Percentiles rank a stretch among this genome's conserved stretches.
Conservation (phyloP, 2,797 vertebrate species). For the Neomorphus geoffroyi region DNA sequence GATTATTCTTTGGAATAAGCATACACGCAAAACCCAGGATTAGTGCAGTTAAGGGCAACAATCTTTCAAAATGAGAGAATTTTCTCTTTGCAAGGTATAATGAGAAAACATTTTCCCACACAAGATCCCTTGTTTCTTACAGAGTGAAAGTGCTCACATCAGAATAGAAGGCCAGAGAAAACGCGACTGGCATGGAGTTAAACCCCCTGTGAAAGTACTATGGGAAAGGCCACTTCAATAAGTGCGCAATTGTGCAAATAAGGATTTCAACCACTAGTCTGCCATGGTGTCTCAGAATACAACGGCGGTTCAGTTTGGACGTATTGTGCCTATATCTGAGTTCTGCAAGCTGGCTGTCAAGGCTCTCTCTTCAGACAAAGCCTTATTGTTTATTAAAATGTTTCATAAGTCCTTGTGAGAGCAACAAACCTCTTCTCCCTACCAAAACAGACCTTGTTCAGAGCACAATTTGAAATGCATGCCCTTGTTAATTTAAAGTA, state of each 20-base stretch:
- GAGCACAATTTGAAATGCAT: slow-evolving; percentile 40
- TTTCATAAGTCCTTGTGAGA: slow-evolving; percentile 46
- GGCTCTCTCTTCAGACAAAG: slow-evolving; percentile 39
- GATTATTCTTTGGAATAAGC: neutral
- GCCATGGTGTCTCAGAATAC: neutral
- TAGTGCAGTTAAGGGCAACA: neutral
- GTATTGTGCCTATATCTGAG: neutral
- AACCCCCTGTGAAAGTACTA: neutral
- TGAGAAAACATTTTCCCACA: slow-evolving; percentile 8
- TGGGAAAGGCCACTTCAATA: slow-evolving; percentile 34
- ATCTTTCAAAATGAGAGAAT: neutral
- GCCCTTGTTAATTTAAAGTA: slow-evolving; percentile 48
- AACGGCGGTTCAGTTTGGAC: neutral
- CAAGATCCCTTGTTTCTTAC: neutral
- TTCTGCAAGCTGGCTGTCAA: slow-evolving; percentile 18
- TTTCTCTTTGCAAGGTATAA: slow-evolving; percentile 18
- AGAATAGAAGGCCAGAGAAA: neutral
- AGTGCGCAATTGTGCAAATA: slow-evolving; percentile 1
- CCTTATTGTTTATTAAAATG: slow-evolving; percentile 46
- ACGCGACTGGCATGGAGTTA: slow-evolving; percentile 16
- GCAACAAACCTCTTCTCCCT: slow-evolving; percentile 17
- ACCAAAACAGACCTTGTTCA: neutral
- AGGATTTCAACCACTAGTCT: slow-evolving; percentile 29
- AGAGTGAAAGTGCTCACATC: neutral
- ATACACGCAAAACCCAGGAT: neutral